These are phyloP conservation scores for Eupelmus urozonus DNA, from an alignment of 2,888 invertebrate genomes.

Conservation along the genomic window DNA sequence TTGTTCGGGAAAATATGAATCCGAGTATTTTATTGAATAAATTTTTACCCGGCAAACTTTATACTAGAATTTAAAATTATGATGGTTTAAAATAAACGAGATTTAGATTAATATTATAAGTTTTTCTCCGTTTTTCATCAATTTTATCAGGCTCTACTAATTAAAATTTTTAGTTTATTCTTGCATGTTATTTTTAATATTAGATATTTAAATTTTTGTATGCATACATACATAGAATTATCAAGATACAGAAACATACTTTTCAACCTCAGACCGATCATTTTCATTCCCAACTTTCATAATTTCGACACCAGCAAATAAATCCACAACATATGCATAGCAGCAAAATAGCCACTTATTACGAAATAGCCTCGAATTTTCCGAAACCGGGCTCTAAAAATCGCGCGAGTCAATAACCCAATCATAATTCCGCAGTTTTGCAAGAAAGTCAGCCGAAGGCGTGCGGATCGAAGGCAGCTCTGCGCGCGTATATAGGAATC, in stretches of 20 bases:
- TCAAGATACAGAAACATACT: neutral
- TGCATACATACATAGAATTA: too few relatives aligned
- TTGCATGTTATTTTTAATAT: too few relatives aligned
- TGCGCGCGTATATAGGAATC: neutral
- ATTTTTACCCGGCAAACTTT: neutral
- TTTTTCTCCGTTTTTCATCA: neutral
- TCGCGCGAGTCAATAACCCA: slow-evolving; percentile 68
- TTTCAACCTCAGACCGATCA: neutral
- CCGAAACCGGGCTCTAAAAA: slow-evolving; percentile 65
- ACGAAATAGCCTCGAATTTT: too few relatives aligned
- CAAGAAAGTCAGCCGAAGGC: slow-evolving; percentile 57
- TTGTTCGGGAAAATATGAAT: slow-evolving; percentile 65
- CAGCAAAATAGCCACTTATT: too few relatives aligned
- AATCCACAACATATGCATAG: too few relatives aligned
- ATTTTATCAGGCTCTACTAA: neutral
- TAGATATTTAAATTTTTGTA: too few relatives aligned
- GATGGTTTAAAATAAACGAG: slow-evolving; percentile 4
- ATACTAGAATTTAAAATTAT: neutral
- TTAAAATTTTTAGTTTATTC: neutral
- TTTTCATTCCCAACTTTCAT: neutral
- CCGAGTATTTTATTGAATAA: slow-evolving; percentile 6
- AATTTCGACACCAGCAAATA: neutral
- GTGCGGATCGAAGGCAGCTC: neutral
- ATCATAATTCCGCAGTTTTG: slow-evolving; percentile 72
- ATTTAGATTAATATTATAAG: slow-evolving; percentile 2